A percentile compares a stretch with the other conserved stretches of the same genome.
Conservation (phyloP, 2,113 vertebrate genomes). For the Ptilonorhynchus violaceus region DNA sequence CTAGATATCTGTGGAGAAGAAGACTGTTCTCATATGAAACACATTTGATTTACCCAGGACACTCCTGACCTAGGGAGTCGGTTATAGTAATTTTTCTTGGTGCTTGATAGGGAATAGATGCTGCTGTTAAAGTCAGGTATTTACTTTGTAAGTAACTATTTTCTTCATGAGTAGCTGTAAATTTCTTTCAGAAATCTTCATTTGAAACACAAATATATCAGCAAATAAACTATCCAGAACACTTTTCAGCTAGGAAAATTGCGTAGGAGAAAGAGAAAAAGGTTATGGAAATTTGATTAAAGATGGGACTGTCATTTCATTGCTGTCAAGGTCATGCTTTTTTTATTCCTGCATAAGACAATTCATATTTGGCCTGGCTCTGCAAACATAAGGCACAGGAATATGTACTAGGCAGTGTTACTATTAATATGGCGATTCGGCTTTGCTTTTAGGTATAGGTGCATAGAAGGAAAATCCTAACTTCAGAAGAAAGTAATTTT, state of each 20-base stretch:
- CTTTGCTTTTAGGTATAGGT: not conserved
- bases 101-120: not conserved
- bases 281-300: not conserved
- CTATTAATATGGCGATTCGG: not conserved
- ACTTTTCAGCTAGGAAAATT: not conserved
- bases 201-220: not conserved
- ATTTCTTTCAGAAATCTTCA: not conserved
- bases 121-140: not conserved
- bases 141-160: not conserved
- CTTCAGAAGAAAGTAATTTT: not conserved
- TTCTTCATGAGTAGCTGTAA: not conserved
- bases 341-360: not conserved
- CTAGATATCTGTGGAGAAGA: not conserved
- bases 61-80: not conserved
- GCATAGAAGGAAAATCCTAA: not conserved
- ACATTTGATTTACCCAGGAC: not conserved
- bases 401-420: not conserved
- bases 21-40: not conserved
- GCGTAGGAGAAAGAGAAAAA: not conserved
- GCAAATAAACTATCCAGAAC: not conserved
- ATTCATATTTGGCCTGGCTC: not conserved
- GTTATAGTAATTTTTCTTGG: not conserved
- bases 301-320: not conserved
- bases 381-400: not conserved
- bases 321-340: not conserved